These are phyloP conservation scores for Apamea epomidion DNA, from an alignment of 2,888 invertebrate genomes.

Conservation along the genomic window DNA sequence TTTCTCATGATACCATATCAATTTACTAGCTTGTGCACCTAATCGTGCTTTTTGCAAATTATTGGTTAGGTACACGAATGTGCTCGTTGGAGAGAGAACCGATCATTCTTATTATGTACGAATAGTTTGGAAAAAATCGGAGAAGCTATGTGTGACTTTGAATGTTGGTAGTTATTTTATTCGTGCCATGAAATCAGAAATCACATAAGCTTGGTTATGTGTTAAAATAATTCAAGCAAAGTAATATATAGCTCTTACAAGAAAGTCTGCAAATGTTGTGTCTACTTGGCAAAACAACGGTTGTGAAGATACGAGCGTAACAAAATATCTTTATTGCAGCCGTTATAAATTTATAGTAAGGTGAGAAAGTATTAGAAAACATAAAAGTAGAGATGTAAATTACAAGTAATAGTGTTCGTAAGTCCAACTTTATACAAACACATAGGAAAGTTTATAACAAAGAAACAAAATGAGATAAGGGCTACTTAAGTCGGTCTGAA, in stretches of 20 bases:
- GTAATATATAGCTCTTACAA: conserved; percentile 26
- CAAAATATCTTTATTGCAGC: conserved; percentile 60
- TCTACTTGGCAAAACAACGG: conserved; percentile 35
- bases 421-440: conserved; percentile 64
- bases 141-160: not conserved
- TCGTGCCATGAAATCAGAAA: conserved; percentile 1
- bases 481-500: conserved; percentile 84
- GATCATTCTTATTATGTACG: not conserved
- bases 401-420: conserved; percentile 56
- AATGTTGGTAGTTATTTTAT: not conserved
- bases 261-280: conserved; percentile 26
- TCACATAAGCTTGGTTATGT: conserved; percentile 3
- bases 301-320: conserved; percentile 26
- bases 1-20: conserved; percentile 77
- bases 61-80: conserved; percentile 53
- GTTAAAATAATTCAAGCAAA: conserved; percentile 9
- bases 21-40: conserved; percentile 68
- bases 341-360: conserved; percentile 63
- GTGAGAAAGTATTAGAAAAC: conserved; percentile 64
- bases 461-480: conserved; percentile 86
- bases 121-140: not conserved
- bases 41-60: conserved; percentile 58
- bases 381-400: conserved; percentile 59
- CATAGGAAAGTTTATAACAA: conserved; percentile 80
- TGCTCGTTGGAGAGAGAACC: conserved; percentile 9